Percentiles rank a stretch among this genome's conserved stretches.
Evolutionary conservation across 2,797 vertebrate genomes (phyloP).

Genomic region (Tangara arthus): DNA sequence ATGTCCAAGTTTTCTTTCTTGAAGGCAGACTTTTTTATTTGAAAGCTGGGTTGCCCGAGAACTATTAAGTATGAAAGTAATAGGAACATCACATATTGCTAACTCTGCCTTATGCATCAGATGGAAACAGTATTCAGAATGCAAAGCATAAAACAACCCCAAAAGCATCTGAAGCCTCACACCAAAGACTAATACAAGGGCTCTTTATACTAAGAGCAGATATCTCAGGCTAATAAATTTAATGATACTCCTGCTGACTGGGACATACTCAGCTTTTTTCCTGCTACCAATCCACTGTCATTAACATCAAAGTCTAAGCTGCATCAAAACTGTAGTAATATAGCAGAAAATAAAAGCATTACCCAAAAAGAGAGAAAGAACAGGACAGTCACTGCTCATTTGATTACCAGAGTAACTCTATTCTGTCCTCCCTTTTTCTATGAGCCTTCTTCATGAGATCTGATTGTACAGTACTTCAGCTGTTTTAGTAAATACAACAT

Average conservation of each 20-base stretch:
- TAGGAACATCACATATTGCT: background rate
- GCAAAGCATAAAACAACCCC: background rate
- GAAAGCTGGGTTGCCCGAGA: background rate
- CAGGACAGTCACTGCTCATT: conserved; percentile 21
- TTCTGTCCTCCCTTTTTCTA: background rate
- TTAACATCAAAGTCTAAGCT: conserved; percentile 53
- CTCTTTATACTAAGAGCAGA: conserved; percentile 35
- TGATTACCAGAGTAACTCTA: conserved; percentile 41
- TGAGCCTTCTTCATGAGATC: conserved; percentile 29
- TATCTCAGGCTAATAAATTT: conserved; percentile 59
- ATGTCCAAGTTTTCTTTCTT: background rate
- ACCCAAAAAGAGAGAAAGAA: background rate
- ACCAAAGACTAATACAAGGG: conserved; percentile 17
- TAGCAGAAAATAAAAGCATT: conserved; percentile 58
- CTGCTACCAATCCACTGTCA: conserved; percentile 37
- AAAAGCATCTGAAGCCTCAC: background rate
- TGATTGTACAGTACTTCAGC: conserved; percentile 41
- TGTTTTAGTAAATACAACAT: conserved; percentile 63
- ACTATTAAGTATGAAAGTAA: background rate
- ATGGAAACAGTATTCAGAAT: background rate
- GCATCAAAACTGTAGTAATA: conserved; percentile 47
- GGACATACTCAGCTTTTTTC: conserved; percentile 50
- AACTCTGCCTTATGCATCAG: background rate
- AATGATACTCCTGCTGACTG: conserved; percentile 47
- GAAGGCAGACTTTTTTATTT: background rate